These are phyloP conservation scores for Laothoe populi DNA, from an alignment of 2,888 invertebrate species.

Conservation along the genomic window DNA sequence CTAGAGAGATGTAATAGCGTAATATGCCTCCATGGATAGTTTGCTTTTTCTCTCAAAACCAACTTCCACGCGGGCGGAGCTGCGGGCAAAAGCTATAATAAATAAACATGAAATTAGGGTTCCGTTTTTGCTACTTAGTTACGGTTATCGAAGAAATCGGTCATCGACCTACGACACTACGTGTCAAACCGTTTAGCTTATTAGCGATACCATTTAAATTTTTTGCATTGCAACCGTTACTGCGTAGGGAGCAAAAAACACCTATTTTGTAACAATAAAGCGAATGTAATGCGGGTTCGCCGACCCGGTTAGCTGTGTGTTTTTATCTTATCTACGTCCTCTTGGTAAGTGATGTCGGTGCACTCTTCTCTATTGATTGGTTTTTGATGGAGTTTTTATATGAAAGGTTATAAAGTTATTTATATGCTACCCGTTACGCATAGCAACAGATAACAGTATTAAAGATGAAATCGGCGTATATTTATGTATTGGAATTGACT, in stretches of 20 bases:
- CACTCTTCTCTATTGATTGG: not conserved
- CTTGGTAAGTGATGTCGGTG: conserved; percentile 6
- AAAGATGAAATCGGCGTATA: no score
- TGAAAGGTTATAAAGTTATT: not conserved
- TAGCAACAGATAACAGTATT: no score
- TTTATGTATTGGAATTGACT: no score
- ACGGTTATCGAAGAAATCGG: not conserved
- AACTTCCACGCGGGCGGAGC: no score
- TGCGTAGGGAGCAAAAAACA: conserved; percentile 3
- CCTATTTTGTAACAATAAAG: conserved; percentile 10
- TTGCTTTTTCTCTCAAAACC: no score
- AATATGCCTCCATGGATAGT: no score
- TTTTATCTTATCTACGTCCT: conserved; percentile 12
- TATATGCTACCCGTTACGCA: no score
- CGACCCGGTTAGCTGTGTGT: conserved; percentile 10
- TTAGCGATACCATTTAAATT: not conserved
- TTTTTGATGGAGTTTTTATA: not conserved
- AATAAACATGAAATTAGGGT: no score
- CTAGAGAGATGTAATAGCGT: no score
- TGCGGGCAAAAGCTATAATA: no score
- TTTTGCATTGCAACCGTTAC: not conserved
- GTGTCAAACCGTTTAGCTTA: not conserved
- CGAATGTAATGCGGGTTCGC: conserved; percentile 14
- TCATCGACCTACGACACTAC: not conserved
- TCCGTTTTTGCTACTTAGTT: no score